phyloP scores from a whole-genome alignment of 2,113 vertebrate species.

The Dasyprocta punctata region DNA sequence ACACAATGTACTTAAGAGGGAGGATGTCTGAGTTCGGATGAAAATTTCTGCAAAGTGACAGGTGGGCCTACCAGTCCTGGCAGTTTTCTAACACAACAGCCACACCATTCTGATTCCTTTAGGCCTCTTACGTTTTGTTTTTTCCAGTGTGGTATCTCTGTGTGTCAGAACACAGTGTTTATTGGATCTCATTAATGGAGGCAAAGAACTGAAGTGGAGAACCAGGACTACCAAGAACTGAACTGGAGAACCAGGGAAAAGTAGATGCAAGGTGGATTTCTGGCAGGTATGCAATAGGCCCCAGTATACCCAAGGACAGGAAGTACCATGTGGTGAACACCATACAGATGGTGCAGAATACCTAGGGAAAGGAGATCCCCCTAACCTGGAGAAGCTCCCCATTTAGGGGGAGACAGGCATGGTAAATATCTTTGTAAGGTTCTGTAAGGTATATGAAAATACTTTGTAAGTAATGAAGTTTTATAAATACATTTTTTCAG shows the following conservation, averaged over 20 bases:
- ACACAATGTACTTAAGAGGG: not conserved
- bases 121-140: not conserved
- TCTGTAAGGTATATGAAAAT: not conserved
- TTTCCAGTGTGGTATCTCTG: not conserved
- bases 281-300: not conserved
- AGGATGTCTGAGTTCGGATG: not conserved
- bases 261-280: not conserved
- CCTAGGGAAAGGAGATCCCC: not conserved
- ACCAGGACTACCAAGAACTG: not conserved
- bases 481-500: not conserved
- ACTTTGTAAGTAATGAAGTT: not conserved
- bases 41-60: constrained; percentile 36
- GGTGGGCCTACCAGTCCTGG: not conserved
- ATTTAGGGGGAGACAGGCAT: not conserved
- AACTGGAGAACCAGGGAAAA: no score
- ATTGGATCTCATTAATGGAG: not conserved
- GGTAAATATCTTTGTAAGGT: not conserved
- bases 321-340: not conserved
- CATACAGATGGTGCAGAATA: not conserved
- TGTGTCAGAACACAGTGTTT: not conserved
- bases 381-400: not conserved
- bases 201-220: not conserved
- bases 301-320: not conserved
- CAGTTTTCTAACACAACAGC: not conserved
- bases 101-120: not conserved